Percentiles rank a stretch among this genome's conserved stretches.
Conservation (phyloP, 2,113 vertebrate genomes). For the Pseudois nayaur region DNA sequence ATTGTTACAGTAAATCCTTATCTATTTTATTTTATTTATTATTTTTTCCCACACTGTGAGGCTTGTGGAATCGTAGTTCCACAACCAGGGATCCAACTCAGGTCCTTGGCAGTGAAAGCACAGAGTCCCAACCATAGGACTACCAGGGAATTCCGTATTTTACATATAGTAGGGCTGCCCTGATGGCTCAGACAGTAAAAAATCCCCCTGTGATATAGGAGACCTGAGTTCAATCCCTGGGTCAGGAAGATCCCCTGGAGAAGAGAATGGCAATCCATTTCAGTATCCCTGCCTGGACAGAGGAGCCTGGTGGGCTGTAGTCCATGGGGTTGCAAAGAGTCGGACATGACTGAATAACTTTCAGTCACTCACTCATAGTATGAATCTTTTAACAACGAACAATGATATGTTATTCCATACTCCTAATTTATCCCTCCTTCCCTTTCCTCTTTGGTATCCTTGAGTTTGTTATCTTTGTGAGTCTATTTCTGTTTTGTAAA, state of each 20-base stretch:
- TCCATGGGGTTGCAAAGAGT: neutral
- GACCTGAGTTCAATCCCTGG: neutral
- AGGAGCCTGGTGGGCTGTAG: neutral
- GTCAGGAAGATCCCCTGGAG: neutral
- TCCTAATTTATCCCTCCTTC: neutral
- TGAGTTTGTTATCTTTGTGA: neutral
- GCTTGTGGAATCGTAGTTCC: neutral
- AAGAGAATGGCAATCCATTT: neutral
- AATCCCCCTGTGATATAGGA: neutral
- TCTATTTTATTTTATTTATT: neutral
- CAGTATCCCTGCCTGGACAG: neutral
- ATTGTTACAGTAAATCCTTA: neutral
- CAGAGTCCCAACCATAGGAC: neutral
- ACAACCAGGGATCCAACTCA: neutral
- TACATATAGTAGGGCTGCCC: neutral
- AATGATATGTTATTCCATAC: neutral
- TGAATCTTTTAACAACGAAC: neutral
- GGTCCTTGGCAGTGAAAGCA: neutral
- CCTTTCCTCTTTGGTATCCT: neutral
- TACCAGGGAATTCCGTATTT: neutral
- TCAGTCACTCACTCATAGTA: neutral
- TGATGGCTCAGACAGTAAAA: neutral
- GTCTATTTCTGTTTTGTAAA: neutral
- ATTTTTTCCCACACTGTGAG: neutral
- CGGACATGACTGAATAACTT: neutral